Conservation (phyloP, 2,113 vertebrate genomes). For the Dascyllus trimaculatus region DNA sequence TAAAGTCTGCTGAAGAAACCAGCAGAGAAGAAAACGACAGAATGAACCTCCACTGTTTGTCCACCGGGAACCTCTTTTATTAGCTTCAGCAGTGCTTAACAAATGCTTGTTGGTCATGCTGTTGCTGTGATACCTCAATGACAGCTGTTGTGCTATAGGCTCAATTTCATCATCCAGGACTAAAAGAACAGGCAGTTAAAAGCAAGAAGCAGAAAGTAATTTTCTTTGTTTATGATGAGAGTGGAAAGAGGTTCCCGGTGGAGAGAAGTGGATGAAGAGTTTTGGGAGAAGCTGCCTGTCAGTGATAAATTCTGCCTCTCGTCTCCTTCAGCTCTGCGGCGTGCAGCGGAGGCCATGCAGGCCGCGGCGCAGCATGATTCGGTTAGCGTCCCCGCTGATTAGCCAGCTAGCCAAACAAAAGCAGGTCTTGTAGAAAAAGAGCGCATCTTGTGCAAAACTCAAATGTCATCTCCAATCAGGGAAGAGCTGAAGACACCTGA, state of each 20-base stretch:
- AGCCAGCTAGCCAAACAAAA: constrained; percentile 3
- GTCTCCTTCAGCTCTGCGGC: constrained; percentile 1
- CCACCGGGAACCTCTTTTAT: constrained; percentile 32
- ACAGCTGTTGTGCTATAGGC: constrained; percentile 15
- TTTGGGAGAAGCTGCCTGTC: constrained; percentile 27
- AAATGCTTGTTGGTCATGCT: constrained; percentile 18
- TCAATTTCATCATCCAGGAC: constrained; percentile 12
- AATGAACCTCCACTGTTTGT: neutral
- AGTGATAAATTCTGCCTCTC: constrained; percentile 33
- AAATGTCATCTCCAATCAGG: constrained; percentile 27
- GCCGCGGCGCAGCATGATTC: constrained; percentile 31
- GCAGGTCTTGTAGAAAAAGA: constrained; percentile 11
- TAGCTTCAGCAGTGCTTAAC: constrained; percentile 4
- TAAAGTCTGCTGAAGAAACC: neutral
- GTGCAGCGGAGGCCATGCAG: neutral
- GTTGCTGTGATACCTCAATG: constrained; percentile 8
- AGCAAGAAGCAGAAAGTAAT: neutral
- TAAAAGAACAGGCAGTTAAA: neutral
- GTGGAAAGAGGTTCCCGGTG: constrained; percentile 39
- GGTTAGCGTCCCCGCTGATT: neutral
- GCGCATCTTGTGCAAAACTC: constrained; percentile 29
- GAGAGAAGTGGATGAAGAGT: constrained; percentile 29
- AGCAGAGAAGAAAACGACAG: constrained; percentile 15
- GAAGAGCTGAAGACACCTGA: constrained; percentile 12
- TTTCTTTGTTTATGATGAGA: neutral